Base-by-base conservation (phyloP, 2,888 invertebrate genomes). In the Stramonita haemastoma region DNA sequence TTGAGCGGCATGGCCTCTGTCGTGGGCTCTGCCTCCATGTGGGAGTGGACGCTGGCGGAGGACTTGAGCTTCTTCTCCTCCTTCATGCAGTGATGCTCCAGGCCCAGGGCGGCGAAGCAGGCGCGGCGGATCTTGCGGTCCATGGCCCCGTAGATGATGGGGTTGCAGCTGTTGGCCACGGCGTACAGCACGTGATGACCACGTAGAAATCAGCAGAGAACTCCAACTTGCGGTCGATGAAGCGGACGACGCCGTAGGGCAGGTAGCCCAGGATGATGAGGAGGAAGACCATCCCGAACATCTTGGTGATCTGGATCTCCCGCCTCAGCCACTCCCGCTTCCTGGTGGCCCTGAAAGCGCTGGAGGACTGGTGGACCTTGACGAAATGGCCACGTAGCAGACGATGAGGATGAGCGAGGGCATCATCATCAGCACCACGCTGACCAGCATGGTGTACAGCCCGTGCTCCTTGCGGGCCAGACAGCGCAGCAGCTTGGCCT, bases 281-380 rank as follows among this genome's bases (percentile, higher is more conserved):
- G 57, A 95, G 91, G 89, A 95, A 95, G 29, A 95, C 95, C 91
- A 95, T 94, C 88, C 95, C 95, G 92, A 95, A 95, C 95, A 95
- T 95, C 92, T 95, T 95, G n/a, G 95, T 95, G 84, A 95, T 95
- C 91, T 95, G 95, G 84, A 95, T 94, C 91, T 95, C 95, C 26
- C 95, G 92, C 86, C 94, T 91, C 22, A 95, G 92, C 94, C 94
- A 94, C 90, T 94, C 94, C 77, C 94, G 93, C 79, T 94, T 94
- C 85, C 94, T 91, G 34, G 92, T 92, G 56, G 93, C 93, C 84
- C 94, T 91, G 88, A 95, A 93, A n/a, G 93, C 94, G 87, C 93
- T 93, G 32, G 94, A 93, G 36, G 94, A 93, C 34, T 93, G 92
- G 89, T 94, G 93, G 5, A 95, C 95, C 91, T 95, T 95, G 89